Percentiles rank a stretch among this genome's conserved stretches.
Evolutionary conservation across 2,888 invertebrate species (phyloP).

Genomic region (Rotaria sp.): DNA sequence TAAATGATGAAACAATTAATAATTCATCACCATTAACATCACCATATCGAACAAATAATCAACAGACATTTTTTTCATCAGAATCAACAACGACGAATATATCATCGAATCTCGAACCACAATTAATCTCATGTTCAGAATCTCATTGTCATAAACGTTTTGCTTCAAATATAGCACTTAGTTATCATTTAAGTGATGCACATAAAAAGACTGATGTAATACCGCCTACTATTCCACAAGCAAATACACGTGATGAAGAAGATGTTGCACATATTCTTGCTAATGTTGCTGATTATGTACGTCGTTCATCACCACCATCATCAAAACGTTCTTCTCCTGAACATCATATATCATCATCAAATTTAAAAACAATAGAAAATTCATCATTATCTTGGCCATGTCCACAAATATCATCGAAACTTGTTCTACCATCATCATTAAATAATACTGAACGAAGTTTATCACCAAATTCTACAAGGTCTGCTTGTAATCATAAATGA

Average conservation of each 20-base stretch:
- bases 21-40: neutral
- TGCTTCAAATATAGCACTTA: neutral
- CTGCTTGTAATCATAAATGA: neutral
- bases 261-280: conserved; percentile 24
- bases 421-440: conserved; percentile 22
- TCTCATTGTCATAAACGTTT: conserved; percentile 10
- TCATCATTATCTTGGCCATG: conserved; percentile 14
- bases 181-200: conserved; percentile 21
- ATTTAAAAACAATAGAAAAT: neutral
- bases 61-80: neutral
- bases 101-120: neutral
- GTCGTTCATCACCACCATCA: neutral
- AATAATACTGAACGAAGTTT: neutral
- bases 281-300: conserved; percentile 26
- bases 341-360: neutral
- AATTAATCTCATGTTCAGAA: conserved; percentile 18
- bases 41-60: neutral
- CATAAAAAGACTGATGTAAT: neutral
- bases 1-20: neutral
- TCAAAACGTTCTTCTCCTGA: neutral
- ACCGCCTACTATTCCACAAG: neutral
- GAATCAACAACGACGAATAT: neutral
- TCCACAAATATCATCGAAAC: conserved; percentile 12
- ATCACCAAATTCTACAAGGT: neutral
- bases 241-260: neutral